Evolutionary conservation across 2,797 vertebrate genomes (phyloP).

Genomic region (Neostethus bicornis): DNA sequence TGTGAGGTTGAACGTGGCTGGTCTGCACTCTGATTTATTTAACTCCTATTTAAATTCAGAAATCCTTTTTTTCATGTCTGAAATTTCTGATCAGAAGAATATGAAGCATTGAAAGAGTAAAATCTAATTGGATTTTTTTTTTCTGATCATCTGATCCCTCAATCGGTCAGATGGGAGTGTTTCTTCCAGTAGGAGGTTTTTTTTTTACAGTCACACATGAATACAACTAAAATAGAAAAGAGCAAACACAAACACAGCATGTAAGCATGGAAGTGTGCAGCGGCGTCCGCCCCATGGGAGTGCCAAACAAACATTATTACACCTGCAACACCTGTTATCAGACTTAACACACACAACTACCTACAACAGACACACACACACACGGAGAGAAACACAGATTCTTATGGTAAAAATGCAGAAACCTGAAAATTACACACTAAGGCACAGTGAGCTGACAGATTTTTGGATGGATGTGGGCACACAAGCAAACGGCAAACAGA

Average conservation of each 20-base stretch:
- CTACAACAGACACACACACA: constrained; percentile 23
- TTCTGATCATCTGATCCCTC: too few relatives aligned
- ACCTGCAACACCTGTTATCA: constrained; percentile 15
- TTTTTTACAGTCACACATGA: too few relatives aligned
- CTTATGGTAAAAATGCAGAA: constrained; percentile 29
- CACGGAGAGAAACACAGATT: constrained; percentile 32
- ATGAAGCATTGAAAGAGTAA: too few relatives aligned
- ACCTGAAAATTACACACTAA: constrained; percentile 21
- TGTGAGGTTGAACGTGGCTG: too few relatives aligned
- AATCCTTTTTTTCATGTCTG: too few relatives aligned
- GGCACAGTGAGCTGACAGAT: constrained; percentile 27
- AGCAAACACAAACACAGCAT: constrained; percentile 15
- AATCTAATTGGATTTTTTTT: too few relatives aligned
- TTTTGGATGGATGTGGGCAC: constrained; percentile 41
- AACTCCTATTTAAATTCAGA: too few relatives aligned
- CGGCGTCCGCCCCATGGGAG: constrained; percentile 14
- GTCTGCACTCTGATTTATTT: too few relatives aligned
- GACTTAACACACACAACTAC: constrained; percentile 11
- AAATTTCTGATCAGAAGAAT: too few relatives aligned
- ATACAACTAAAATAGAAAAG: not conserved
- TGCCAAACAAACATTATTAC: constrained; percentile 31
- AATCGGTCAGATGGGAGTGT: too few relatives aligned
- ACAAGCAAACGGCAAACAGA: constrained; percentile 25
- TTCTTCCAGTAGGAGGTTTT: too few relatives aligned
- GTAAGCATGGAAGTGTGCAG: constrained; percentile 1